phyloP scores from a whole-genome alignment of 2,888 invertebrate genomes.

The Gastrophysa polygoni region DNA sequence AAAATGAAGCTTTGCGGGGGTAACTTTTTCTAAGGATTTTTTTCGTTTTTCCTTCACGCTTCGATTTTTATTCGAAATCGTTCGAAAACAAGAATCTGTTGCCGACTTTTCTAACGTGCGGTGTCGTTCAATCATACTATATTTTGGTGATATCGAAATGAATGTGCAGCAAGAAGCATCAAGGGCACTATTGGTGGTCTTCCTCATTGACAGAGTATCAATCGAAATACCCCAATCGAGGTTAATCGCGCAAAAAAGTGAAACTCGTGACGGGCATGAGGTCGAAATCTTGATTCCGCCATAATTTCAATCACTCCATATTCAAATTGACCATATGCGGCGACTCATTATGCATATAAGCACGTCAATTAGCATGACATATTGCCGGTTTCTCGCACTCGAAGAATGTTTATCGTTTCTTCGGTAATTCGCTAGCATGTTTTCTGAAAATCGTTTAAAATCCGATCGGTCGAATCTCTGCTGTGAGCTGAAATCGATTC shows the following conservation, averaged over 20 bases:
- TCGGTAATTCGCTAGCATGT: conserved; percentile 7
- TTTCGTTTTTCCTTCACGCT: too few relatives aligned
- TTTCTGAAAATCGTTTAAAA: conserved; percentile 10
- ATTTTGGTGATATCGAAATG: too few relatives aligned
- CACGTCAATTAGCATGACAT: conserved; percentile 26
- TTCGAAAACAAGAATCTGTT: too few relatives aligned
- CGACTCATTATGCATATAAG: conserved; percentile 19
- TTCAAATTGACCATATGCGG: conserved; percentile 25
- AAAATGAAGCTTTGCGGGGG: too few relatives aligned
- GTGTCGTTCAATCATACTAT: too few relatives aligned
- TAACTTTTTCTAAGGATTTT: too few relatives aligned
- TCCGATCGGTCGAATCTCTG: conserved; percentile 11
- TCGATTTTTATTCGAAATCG: too few relatives aligned
- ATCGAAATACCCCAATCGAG: neutral
- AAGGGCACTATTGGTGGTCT: too few relatives aligned
- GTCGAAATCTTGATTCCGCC: conserved; percentile 2
- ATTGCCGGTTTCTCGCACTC: conserved; percentile 13
- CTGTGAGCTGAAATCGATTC: neutral
- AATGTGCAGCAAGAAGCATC: too few relatives aligned
- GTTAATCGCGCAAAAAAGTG: conserved; percentile 2
- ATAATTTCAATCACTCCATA: conserved; percentile 16
- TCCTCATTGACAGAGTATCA: too few relatives aligned
- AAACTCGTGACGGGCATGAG: conserved; percentile 9
- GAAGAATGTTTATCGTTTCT: conserved; percentile 14
- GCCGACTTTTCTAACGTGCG: too few relatives aligned